Evolutionary conservation across 2,113 vertebrate species (phyloP), one percentile per base, ranked within the genome.

Genomic region (Peromyscus californicus): DNA sequence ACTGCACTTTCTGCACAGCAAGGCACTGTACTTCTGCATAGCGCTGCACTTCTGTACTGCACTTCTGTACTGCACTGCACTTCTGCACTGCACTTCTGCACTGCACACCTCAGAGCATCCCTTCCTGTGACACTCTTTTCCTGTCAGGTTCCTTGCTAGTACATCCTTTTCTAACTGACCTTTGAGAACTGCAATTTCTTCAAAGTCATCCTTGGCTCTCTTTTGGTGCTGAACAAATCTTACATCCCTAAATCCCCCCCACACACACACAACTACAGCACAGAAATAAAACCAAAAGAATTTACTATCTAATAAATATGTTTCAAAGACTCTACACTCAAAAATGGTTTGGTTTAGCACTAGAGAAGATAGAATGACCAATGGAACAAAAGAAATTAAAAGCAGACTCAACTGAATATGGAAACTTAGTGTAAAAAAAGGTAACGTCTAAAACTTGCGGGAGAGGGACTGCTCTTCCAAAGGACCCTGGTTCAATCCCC

Each of bases 401-500:
- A 82, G 48, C 78, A 82, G 54, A 82, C 11, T 11, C 72, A 97
- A 94, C 0, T 78, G 21, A 88, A 91, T 61, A 93, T 76, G 61
- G 45, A 89, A 89, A 95, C 86, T 91, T 86, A 91, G 45, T 69
- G 90, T 67, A 82, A 26, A 96, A 51, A 87, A 96, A 21, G 21
- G 54, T 24, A n/a, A 59, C 57, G n/a, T 82, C 10, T 82, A 82
- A 82, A 82, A 59, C 54, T 31, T 82, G 33, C n/a, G 33, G 33
- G 10, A 82, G 36, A 75, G 19, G 16, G 2, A 8, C 31, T 57
- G 31, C 19, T 54, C 31, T 79, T 80, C 19, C 78, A 80, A n/a
- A 80, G 78, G 17, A 82, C 36, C 36, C 79, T 82, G 79, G 19
- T 82, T 82, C 54, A 82, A 24, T 24, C 11, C 21, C 54, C 36